Evolutionary conservation across 2,797 vertebrate species (phyloP).

Genomic region (Alauda arvensis): DNA sequence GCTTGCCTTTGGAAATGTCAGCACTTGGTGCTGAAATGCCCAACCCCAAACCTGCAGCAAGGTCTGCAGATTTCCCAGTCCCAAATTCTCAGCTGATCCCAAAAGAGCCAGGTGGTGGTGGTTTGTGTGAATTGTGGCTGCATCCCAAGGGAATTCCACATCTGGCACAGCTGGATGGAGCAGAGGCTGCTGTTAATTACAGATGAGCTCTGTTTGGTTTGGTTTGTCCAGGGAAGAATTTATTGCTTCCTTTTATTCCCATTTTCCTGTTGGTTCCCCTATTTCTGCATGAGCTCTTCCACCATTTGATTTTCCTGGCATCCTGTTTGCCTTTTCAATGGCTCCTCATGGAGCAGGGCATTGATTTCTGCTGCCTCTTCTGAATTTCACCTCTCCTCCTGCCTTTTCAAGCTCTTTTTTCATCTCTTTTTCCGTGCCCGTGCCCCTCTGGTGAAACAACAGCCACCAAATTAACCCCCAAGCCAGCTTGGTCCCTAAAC

Average conservation of each 20-base stretch:
- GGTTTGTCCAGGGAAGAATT: not conserved
- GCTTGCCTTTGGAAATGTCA: not conserved
- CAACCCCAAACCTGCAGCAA: not conserved
- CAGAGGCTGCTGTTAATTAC: not conserved
- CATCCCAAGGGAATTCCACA: not conserved
- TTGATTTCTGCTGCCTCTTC: not conserved
- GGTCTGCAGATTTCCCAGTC: not conserved
- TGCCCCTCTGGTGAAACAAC: not conserved
- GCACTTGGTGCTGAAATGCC: not conserved
- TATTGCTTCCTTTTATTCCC: not conserved
- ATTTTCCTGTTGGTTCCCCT: not conserved
- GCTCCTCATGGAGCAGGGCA: not conserved
- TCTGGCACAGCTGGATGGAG: not conserved
- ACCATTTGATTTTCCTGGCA: not conserved
- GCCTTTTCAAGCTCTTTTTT: not conserved
- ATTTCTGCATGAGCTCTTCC: rapidly evolving
- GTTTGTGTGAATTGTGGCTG: not conserved
- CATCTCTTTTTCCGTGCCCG: not conserved
- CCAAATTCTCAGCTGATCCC: not conserved
- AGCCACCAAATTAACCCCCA: not conserved
- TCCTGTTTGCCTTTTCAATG: not conserved
- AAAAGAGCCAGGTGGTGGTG: rapidly evolving
- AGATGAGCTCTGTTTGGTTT: rapidly evolving
- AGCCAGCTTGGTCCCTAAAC: not conserved
- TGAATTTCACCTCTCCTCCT: not conserved